Base-by-base conservation (phyloP, 1,140 invertebrate species). In the Drosophila sechellia region DNA sequence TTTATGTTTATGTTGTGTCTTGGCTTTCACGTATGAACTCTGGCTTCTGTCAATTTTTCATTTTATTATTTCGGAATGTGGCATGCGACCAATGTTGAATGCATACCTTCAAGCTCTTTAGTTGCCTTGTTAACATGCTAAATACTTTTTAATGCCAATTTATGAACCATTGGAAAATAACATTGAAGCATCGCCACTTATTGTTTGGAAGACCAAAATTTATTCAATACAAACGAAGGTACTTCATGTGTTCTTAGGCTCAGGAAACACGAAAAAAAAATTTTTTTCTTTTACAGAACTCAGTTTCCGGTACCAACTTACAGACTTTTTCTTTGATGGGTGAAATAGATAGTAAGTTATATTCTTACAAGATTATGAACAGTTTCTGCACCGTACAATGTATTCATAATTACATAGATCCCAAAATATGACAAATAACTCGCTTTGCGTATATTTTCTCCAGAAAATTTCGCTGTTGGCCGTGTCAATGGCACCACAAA, bases 61-160 rank as follows among this genome's bases (percentile, higher is more conserved):
- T 69, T 49, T 66, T 86, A 69, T 87, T 87, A 72, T 87, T 81
- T 64, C 20, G 45, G 61, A 66, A 59, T 60, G 58, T 60, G 12
- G 27, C 15, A n/a, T 52, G 55, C 6, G 15, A 20, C 15, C 52
- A 27, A 46, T 20, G 31, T 40, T 52, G 27, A 31, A 40, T 27
- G 15, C 37, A 43, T 15, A 39, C 20, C 25, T 27, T 27, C 53
- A n/a, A 34, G 35, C 10, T n/a, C 13, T 45, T 40, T n/a, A 57
- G 69, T 60, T 79, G 66, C 43, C 83, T 86, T 86, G 83, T 89
- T 83, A 86, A 86, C 83, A 86, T 83, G 61, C 84, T 89, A 87
- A 86, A 83, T 86, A 77, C 79, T 83, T 76, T 83, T 79, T 87
- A 86, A 87, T 89, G 65, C 79, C 75, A 72, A 70, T 85, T 86